phyloP scores from a whole-genome alignment of 2,888 invertebrate species.

The Magallana nippona region DNA sequence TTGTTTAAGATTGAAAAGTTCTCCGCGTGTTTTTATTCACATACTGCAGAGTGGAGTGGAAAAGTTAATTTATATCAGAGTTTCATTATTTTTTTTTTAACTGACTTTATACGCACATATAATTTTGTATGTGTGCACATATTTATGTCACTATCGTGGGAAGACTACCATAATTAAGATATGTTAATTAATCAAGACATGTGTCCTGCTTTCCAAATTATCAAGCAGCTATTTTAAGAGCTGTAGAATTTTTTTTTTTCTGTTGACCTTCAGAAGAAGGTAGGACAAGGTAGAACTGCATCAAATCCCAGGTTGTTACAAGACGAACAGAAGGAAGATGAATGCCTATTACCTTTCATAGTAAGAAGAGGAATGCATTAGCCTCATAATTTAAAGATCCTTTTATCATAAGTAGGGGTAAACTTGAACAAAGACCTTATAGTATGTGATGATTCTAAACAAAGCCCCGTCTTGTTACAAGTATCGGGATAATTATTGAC shows the following conservation, averaged over 20 bases:
- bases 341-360: constrained; percentile 24
- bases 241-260: not conserved
- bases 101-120: not conserved
- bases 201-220: not conserved
- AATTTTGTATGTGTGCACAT: not conserved
- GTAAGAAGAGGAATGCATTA: not conserved
- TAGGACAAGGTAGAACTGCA: not conserved
- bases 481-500: constrained; percentile 6
- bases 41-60: not conserved
- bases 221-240: not conserved
- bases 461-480: constrained; percentile 12
- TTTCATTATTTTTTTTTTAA: not conserved
- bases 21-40: not conserved
- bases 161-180: no score
- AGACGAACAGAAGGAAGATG: not conserved
- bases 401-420: constrained; percentile 24
- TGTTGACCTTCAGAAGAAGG: not conserved
- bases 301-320: not conserved
- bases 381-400: constrained; percentile 19
- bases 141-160: not conserved
- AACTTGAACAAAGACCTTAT: constrained; percentile 11
- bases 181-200: not conserved
- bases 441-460: constrained; percentile 35
- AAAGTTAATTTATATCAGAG: not conserved
- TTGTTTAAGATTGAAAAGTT: constrained; percentile 7